Percentiles rank a stretch among this genome's conserved stretches.
These are phyloP conservation scores for Lepilemur septentrionalis DNA, from an alignment of 2,797 vertebrate species.

Conservation along the genomic window DNA sequence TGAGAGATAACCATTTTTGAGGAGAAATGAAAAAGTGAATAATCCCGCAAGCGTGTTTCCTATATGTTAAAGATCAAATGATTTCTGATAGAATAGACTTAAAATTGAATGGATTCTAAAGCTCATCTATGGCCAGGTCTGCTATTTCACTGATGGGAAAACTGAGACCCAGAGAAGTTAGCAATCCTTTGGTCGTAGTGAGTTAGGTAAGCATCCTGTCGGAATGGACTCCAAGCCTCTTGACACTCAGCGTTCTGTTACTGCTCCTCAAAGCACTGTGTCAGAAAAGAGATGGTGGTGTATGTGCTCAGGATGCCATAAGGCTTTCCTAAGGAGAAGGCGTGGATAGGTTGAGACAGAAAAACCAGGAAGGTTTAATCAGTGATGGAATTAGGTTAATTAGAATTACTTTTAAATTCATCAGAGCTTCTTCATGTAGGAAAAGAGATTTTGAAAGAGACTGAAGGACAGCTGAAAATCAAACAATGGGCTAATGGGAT, in stretches of 20 bases:
- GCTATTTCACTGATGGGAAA: background rate
- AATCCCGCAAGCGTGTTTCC: background rate
- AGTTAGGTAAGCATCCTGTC: background rate
- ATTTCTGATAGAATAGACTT: background rate
- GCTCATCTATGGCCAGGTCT: background rate
- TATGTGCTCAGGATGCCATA: background rate
- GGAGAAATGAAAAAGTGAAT: conserved; percentile 23
- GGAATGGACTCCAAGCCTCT: background rate
- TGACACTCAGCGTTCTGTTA: background rate
- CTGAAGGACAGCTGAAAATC: background rate
- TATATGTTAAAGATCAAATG: background rate
- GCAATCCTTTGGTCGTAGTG: background rate
- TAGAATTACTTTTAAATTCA: conserved; percentile 23
- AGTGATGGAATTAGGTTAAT: conserved; percentile 29
- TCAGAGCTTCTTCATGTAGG: background rate
- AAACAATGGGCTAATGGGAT: background rate
- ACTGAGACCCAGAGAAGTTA: background rate
- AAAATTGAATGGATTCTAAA: background rate
- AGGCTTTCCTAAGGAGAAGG: background rate
- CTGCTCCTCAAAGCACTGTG: background rate
- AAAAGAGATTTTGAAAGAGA: conserved; percentile 21
- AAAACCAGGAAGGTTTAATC: background rate
- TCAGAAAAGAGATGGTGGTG: background rate
- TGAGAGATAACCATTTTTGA: background rate
- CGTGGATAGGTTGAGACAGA: background rate